These are phyloP conservation scores for Rhipidura dahli DNA, from an alignment of 2,113 vertebrate species.

Conservation along the genomic window DNA sequence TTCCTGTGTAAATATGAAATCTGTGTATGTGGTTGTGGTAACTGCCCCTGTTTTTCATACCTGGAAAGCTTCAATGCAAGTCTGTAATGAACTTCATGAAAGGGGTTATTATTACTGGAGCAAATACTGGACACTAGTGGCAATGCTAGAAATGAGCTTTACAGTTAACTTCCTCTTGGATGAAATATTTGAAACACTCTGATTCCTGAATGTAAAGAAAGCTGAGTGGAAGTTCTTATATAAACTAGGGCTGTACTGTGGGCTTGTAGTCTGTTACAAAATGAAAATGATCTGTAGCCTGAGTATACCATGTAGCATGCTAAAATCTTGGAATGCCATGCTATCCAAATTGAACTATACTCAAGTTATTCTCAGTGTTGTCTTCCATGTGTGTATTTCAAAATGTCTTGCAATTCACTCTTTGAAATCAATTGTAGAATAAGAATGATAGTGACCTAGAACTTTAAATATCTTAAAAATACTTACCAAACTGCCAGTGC, in stretches of 20 bases:
- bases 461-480: background rate
- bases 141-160: background rate
- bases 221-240: background rate
- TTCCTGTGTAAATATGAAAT: background rate
- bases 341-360: background rate
- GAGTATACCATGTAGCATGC: background rate
- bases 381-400: background rate
- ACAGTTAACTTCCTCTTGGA: background rate
- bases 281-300: background rate
- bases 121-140: background rate
- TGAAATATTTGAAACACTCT: background rate
- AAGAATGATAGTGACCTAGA: background rate
- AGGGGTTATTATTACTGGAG: background rate
- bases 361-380: background rate
- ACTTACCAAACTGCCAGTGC: background rate
- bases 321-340: background rate
- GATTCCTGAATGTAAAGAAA: background rate
- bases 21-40: rapidly evolving
- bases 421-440: background rate
- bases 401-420: background rate
- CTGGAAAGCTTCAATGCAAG: background rate
- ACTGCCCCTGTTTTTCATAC: background rate
- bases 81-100: background rate
- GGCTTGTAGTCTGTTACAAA: background rate
- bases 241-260: background rate